Evolutionary conservation across 2,888 invertebrate species (phyloP).

Genomic region (Lumbricus terrestris): DNA sequence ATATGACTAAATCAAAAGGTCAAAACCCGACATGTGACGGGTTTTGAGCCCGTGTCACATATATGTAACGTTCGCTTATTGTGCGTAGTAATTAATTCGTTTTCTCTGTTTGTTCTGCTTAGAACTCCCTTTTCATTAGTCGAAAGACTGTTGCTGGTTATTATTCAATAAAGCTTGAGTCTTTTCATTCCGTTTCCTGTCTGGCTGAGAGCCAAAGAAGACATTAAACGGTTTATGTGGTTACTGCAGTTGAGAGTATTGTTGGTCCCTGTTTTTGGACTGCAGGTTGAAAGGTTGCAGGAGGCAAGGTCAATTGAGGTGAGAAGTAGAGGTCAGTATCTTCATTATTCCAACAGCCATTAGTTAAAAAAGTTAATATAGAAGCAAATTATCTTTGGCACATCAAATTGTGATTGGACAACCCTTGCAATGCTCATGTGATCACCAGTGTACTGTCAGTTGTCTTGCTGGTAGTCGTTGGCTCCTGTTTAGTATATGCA

Average conservation of each 20-base stretch:
- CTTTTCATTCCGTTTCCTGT: neutral
- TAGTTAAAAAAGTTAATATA: no score
- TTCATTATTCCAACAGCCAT: neutral
- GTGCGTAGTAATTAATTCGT: neutral
- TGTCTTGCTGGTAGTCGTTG: no score
- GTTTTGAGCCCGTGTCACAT: no score
- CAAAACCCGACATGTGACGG: no score
- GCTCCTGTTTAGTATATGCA: no score
- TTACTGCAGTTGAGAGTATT: no score
- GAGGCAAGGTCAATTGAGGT: neutral
- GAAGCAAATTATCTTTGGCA: neutral
- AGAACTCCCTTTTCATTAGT: neutral
- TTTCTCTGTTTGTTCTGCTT: neutral
- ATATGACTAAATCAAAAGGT: no score
- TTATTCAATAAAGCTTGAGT: neutral
- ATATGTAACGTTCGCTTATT: neutral
- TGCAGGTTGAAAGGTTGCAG: neutral
- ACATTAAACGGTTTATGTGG: no score
- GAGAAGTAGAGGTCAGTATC: neutral
- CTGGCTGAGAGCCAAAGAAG: no score
- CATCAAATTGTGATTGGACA: neutral
- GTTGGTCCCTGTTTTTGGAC: no score
- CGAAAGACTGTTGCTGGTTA: neutral
- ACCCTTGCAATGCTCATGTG: neutral
- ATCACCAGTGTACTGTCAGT: neutral